Evolutionary conservation across 2,888 invertebrate species (phyloP), one percentile per base, ranked within the genome.

Genomic region (Notodonta ziczac): DNA sequence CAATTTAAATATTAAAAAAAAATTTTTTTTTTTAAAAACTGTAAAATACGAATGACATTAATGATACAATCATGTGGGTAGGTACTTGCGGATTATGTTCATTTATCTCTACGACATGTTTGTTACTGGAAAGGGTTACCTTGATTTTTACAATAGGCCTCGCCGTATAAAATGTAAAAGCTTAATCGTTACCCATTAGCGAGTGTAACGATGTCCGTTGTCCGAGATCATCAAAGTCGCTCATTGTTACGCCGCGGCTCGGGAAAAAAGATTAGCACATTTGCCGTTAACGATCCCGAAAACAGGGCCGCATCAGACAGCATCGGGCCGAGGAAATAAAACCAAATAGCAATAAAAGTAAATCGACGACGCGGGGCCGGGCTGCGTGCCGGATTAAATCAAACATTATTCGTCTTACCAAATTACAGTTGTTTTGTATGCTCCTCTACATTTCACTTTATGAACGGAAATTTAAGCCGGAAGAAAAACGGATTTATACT

Each of bases 341-440:
- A 90, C 90, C 89, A 84, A 90, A 90, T 88, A 88, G 89, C 87
- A 89, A 91, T 91, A 90, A 92, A 93, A 91, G 90, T 90, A 91
- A 91, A 93, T 92, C 90, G 91, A 88, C 44, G 85, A 82, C 79
- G 82, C 85, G 81, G 80, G 81, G 81, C 76, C 77, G 81, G 77
- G 79, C 87, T 87, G 89, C 89, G 90, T 89, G 91, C 87, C 84
- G 89, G 89, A 90, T 91, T 89, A 91, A 91, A 90, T 91, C 92
- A 91, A 91, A 91, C 90, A 86, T 90, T 91, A 91, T 91, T 90
- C 87, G 90, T 90, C 90, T 91, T 90, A 91, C 88, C 87, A 91
- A 92, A 92, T 91, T 92, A 91, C 88, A 87, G 85, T 86, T 87
- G 90, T 88, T 89, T 88, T 88, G 86, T 87, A 85, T 82, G 87